phyloP scores from a whole-genome alignment of 2,888 invertebrate genomes.

The Candidula unifasciata region DNA sequence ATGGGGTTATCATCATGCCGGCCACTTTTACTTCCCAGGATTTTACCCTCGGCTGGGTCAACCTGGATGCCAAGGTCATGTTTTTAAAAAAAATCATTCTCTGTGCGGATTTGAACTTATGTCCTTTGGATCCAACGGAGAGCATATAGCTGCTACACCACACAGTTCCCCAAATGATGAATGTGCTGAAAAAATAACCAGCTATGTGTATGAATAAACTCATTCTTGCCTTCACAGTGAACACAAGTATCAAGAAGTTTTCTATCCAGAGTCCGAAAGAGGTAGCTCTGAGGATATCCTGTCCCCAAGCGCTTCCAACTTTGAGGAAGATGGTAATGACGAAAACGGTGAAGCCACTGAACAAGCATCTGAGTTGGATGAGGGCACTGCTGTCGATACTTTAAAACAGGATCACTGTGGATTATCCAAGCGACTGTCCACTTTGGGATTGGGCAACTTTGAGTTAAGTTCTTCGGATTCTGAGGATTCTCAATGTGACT shows the following conservation, averaged over 20 bases:
- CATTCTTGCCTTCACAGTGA: constrained; percentile 26
- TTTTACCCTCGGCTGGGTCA: no score
- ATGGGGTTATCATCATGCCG: no score
- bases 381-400: constrained; percentile 14
- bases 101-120: no score
- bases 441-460: constrained; percentile 42
- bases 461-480: constrained; percentile 50
- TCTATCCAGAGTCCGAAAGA: constrained; percentile 25
- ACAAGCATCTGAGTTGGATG: background rate
- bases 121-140: no score
- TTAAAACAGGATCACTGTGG: constrained; percentile 27
- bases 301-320: constrained; percentile 10
- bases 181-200: no score
- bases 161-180: no score
- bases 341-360: background rate
- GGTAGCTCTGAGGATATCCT: constrained; percentile 20
- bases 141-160: no score
- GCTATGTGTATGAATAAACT: background rate
- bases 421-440: constrained; percentile 42
- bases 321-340: background rate
- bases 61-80: no score
- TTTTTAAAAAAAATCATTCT: no score
- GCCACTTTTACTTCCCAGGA: no score
- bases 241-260: constrained; percentile 34
- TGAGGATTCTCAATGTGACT: constrained; percentile 23